Conservation (phyloP, 2,113 vertebrate species). For the Paradoxurus hermaphroditus region DNA sequence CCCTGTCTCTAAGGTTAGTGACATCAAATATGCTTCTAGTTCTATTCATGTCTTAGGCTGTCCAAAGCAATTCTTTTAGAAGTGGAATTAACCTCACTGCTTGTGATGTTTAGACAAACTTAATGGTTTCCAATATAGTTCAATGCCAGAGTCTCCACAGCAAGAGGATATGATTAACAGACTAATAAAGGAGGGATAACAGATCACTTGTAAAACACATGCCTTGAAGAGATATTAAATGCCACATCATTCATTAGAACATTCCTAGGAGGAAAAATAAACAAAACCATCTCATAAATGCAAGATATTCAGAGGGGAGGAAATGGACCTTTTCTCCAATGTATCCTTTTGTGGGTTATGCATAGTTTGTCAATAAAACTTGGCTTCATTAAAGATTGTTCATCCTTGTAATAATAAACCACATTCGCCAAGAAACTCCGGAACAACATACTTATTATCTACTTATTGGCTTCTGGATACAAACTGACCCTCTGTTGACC, state of each 20-base stretch:
- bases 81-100: constrained; percentile 49
- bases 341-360: not conserved
- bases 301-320: not conserved
- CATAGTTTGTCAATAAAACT: constrained; percentile 20
- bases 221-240: constrained; percentile 30
- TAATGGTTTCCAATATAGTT: constrained; percentile 53
- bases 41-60: not conserved
- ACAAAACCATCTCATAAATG: not conserved
- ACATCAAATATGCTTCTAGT: constrained; percentile 62
- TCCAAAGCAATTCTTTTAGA: constrained; percentile 53
- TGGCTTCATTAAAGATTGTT: constrained; percentile 35
- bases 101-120: constrained; percentile 49
- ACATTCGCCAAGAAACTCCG: not conserved
- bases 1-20: constrained; percentile 42
- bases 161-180: constrained; percentile 13
- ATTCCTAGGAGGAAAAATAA: not conserved
- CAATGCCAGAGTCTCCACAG: constrained; percentile 8
- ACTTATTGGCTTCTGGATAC: constrained; percentile 15
- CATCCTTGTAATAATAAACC: constrained; percentile 1
- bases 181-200: not conserved
- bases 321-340: not conserved
- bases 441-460: not conserved
- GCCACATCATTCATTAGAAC: not conserved
- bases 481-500: not conserved
- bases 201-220: constrained; percentile 14